These are phyloP conservation scores for Dorcus hopei DNA, from an alignment of 2,888 invertebrate genomes.

Conservation along the genomic window DNA sequence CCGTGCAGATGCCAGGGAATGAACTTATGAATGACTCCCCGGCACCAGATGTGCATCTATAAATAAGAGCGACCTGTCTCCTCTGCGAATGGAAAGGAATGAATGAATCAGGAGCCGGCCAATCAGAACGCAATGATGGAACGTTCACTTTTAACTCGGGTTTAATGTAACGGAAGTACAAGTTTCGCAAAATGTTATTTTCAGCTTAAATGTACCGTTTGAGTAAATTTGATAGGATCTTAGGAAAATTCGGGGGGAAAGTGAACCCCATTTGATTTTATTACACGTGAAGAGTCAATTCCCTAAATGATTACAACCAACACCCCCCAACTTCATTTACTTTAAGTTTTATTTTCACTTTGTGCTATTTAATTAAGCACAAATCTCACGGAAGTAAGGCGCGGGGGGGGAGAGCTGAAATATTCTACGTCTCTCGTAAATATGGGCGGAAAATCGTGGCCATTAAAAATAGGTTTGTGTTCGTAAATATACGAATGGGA, in stretches of 20 bases:
- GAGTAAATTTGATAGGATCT: too few species aligned
- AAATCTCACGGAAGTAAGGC: too few species aligned
- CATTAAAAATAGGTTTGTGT: too few species aligned
- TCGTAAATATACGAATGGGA: too few species aligned
- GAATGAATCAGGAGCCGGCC: slow-evolving; percentile 15
- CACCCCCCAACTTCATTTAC: slow-evolving; percentile 3
- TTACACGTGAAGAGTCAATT: slow-evolving; percentile 10
- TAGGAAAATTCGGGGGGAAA: too few species aligned
- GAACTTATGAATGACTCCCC: slow-evolving; percentile 17
- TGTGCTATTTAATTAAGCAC: too few species aligned
- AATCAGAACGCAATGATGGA: slow-evolving; percentile 1
- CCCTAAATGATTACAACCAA: slow-evolving; percentile 10
- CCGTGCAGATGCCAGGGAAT: neutral
- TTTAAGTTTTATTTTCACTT: too few species aligned
- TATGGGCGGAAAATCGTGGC: too few species aligned
- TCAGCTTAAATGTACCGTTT: neutral
- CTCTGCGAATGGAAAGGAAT: neutral
- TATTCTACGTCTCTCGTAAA: too few species aligned
- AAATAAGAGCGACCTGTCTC: slow-evolving; percentile 15
- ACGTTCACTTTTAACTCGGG: neutral
- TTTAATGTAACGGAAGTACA: slow-evolving; percentile 1
- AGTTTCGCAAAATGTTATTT: neutral
- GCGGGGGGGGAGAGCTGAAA: too few species aligned
- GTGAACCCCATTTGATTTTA: too few species aligned
- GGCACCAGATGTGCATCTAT: slow-evolving; percentile 19